Conservation (phyloP, 2,113 vertebrate species). For the Labrus mixtus region DNA sequence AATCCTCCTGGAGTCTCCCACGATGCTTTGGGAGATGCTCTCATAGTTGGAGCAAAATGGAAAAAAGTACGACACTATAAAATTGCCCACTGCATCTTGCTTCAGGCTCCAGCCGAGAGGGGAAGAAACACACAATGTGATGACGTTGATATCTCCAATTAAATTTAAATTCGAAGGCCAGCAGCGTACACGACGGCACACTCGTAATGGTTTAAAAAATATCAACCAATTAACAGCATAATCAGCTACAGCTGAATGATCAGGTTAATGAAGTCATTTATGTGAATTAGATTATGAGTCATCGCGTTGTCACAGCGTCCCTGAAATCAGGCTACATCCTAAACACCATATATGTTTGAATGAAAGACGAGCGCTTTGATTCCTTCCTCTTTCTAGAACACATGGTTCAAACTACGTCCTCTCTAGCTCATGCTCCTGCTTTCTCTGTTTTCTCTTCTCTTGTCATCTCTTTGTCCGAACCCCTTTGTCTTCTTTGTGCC, state of each 20-base stretch:
- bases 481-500: conserved; percentile 22
- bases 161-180: conserved; percentile 32
- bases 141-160: conserved; percentile 24
- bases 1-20: conserved; percentile 16
- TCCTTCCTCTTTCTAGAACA: no score
- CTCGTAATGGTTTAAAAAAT: conserved; percentile 18
- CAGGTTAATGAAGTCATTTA: conserved; percentile 2
- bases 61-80: conserved; percentile 12
- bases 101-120: conserved; percentile 14
- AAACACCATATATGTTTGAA: conserved; percentile 6
- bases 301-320: neutral
- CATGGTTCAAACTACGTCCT: neutral
- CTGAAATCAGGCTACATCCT: conserved; percentile 4
- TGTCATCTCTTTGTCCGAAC: neutral
- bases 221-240: conserved; percentile 39
- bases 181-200: neutral
- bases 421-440: neutral
- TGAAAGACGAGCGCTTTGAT: neutral
- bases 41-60: neutral
- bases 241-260: conserved; percentile 1
- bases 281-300: conserved; percentile 10
- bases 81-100: conserved; percentile 7
- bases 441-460: neutral
- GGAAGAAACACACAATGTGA: conserved; percentile 17
- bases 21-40: conserved; percentile 29